Conservation (phyloP, 2,888 invertebrate species). For the Congeria kusceri region DNA sequence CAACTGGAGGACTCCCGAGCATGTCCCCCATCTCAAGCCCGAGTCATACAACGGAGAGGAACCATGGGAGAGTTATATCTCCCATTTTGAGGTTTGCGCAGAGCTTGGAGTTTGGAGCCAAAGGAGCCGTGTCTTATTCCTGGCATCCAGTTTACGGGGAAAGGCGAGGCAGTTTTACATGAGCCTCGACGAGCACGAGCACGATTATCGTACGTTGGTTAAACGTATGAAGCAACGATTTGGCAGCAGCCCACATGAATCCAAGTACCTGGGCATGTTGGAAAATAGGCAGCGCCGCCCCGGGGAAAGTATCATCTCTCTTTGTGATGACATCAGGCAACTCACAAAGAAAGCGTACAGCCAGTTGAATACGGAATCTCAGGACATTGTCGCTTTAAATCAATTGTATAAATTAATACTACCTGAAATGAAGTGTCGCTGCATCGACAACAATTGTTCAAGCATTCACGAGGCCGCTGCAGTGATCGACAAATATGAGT, state of each 20-base stretch:
- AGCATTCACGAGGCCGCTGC: conserved; percentile 45
- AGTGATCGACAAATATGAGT: conserved; percentile 53
- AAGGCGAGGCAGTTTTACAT: conserved; percentile 17
- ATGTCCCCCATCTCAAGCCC: too few species aligned
- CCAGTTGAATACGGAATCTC: conserved; percentile 32
- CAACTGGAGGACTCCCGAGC: too few species aligned
- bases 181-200: conserved; percentile 13
- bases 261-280: conserved; percentile 27
- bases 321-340: conserved; percentile 47
- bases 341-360: conserved; percentile 43
- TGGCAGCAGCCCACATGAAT: conserved; percentile 18
- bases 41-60: too few species aligned
- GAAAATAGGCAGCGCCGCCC: conserved; percentile 13
- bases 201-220: conserved; percentile 14
- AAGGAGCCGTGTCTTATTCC: conserved; percentile 16
- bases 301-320: conserved; percentile 25
- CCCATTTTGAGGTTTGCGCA: conserved; percentile 3
- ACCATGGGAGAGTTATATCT: too few species aligned
- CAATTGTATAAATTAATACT: conserved; percentile 45
- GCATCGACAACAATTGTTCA: conserved; percentile 53
- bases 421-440: conserved; percentile 56
- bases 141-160: conserved; percentile 38
- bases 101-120: background rate
- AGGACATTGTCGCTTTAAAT: conserved; percentile 46
- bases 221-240: conserved; percentile 19